Conservation (phyloP, 2,113 vertebrate species). For the Pelecanus crispus region DNA sequence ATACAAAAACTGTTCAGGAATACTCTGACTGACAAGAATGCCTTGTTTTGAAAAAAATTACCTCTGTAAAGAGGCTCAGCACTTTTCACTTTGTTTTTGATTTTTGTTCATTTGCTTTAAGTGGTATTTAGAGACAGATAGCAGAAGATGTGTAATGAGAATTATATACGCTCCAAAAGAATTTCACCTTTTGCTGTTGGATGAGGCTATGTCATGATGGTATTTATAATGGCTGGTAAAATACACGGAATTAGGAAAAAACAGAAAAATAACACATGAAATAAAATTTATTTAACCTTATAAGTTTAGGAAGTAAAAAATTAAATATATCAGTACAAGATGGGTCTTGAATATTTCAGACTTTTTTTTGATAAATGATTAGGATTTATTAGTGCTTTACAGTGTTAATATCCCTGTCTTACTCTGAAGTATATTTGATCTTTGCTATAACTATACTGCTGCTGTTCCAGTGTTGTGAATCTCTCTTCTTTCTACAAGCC, state of each 20-base stretch:
- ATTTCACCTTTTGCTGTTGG: background rate
- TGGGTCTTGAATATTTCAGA: background rate
- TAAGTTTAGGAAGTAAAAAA: background rate
- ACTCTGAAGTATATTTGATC: background rate
- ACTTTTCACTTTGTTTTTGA: background rate
- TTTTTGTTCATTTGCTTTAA: conserved; percentile 38
- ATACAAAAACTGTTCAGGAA: conserved; percentile 26
- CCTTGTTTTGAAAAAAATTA: conserved; percentile 38
- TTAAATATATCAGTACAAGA: background rate
- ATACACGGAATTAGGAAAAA: background rate
- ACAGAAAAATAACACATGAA: background rate
- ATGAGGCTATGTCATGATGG: background rate
- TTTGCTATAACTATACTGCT: background rate
- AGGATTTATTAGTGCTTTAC: background rate
- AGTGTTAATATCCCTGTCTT: background rate
- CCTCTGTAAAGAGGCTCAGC: conserved; percentile 1
- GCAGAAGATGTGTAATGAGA: conserved; percentile 12
- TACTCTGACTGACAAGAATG: conserved; percentile 12
- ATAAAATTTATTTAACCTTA: background rate
- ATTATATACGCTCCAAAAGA: background rate
- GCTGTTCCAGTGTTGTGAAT: background rate
- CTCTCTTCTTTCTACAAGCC: background rate
- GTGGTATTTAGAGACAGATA: conserved; percentile 37
- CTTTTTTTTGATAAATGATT: background rate
- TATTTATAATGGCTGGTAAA: background rate